Percentiles rank a stretch among this genome's conserved stretches.
Conservation (phyloP, 1,140 invertebrate species). For the Chymomyza costata region DNA sequence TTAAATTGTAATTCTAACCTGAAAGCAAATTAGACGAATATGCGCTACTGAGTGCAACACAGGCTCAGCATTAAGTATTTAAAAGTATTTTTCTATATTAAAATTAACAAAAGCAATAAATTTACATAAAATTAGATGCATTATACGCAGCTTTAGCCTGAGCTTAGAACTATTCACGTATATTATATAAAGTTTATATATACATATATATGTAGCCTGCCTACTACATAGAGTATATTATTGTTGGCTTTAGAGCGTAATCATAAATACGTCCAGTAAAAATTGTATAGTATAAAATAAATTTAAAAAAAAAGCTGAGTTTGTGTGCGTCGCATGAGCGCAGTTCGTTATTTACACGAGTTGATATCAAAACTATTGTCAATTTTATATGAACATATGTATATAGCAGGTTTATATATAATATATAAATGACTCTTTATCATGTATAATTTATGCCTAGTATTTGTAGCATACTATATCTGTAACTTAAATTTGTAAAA, state of each 20-base stretch:
- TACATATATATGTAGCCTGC: too few relatives aligned
- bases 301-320: slow-evolving; percentile 13
- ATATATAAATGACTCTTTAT: not conserved
- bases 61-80: too few relatives aligned
- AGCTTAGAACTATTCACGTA: too few relatives aligned
- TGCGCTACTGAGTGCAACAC: too few relatives aligned
- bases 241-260: slow-evolving; percentile 11
- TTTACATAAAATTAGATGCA: too few relatives aligned
- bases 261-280: slow-evolving; percentile 7
- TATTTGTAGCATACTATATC: too few relatives aligned
- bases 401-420: slow-evolving; percentile 24
- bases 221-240: slow-evolving; percentile 11
- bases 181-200: too few relatives aligned
- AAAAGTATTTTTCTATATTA: too few relatives aligned
- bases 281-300: slow-evolving; percentile 9
- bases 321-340: slow-evolving; percentile 26
- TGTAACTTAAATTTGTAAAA: too few relatives aligned
- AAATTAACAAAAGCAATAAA: slow-evolving; percentile 28
- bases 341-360: slow-evolving; percentile 29
- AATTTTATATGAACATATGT: slow-evolving; percentile 36
- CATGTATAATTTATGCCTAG: slow-evolving; percentile 4
- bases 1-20: too few relatives aligned
- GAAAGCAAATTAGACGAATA: too few relatives aligned
- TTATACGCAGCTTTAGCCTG: slow-evolving; percentile 25
- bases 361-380: slow-evolving; percentile 62